These are phyloP conservation scores for Eolophus roseicapilla DNA, from an alignment of 2,113 vertebrate genomes.

Conservation along the genomic window DNA sequence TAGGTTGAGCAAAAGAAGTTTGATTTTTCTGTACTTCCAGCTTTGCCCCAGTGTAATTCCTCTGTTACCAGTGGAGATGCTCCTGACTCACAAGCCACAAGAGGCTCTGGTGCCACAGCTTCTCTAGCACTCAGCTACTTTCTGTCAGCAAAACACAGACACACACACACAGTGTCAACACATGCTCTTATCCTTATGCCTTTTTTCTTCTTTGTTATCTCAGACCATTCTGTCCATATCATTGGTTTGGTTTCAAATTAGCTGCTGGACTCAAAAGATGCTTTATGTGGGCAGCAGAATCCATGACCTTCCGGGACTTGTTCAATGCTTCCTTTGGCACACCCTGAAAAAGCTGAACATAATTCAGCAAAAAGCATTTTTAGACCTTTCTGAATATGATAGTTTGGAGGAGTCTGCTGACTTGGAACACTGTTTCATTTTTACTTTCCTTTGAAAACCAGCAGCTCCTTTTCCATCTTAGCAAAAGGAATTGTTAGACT, in stretches of 20 bases:
- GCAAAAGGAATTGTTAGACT: background rate
- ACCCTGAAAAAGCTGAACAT: background rate
- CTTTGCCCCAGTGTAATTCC: background rate
- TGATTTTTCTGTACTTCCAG: background rate
- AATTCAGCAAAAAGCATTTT: background rate
- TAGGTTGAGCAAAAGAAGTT: background rate
- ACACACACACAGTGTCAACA: accelerated
- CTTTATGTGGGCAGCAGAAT: background rate
- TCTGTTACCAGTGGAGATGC: background rate
- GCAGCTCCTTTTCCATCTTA: background rate
- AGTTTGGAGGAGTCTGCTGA: background rate
- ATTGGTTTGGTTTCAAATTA: background rate
- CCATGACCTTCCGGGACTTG: background rate
- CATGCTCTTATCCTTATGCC: accelerated
- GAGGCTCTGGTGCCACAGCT: background rate
- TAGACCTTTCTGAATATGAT: background rate
- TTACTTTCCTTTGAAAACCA: background rate
- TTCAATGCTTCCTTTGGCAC: background rate
- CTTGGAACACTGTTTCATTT: background rate
- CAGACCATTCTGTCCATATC: accelerated
- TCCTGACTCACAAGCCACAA: background rate
- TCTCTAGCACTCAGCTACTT: background rate
- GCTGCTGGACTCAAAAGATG: background rate
- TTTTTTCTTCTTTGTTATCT: background rate
- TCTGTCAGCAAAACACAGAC: background rate